Base-by-base conservation (phyloP, 2,888 invertebrate genomes). In the Pollenia angustigena region DNA sequence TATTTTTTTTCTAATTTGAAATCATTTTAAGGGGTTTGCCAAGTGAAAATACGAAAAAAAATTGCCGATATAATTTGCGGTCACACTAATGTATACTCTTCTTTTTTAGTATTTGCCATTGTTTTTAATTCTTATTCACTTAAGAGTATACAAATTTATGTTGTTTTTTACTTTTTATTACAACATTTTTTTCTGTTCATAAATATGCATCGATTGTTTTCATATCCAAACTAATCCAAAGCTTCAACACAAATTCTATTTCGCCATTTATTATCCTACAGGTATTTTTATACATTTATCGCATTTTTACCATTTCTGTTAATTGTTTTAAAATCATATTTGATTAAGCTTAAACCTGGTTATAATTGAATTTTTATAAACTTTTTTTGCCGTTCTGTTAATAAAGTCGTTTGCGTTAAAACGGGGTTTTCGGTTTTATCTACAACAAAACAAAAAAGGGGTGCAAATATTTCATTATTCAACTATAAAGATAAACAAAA, bases 391-490 rank as follows among this genome's bases (percentile, higher is more conserved):
- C 8, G 23, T 40, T 56, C 68, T 52, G 2, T 68, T 48, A 54
- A 14, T 16, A 40, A 56, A 68, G n/a, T 46, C 56, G 18, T 40
- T 10, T 44, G 32, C 48, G 23, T 46, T 18, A 23, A 60, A 10
- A 2, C 3, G 23, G 23, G 23, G 23, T 1, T 62, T 11, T 42
- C 11, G 6, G 11, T 9, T 48, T 56, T 66, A 0, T n/a, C 8
- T 32, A 16, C 12, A 4, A 6, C 32, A 3, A 12, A 44, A 56
- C 32, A 23, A 64, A 79, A 79, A 4, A 3, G 56, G 56, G 12
- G 56, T 40, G 44, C 52, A 82, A 76, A 75, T 68, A 32, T 69
- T 76, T 62, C 54, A n/a, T 40, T 18, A 81, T 66, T 66, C 46
- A 62, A 80, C 14, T 42, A 62, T 71, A 71, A 54, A 54, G 54